phyloP scores from a whole-genome alignment of 2,797 vertebrate species.

The Chanos chanos region DNA sequence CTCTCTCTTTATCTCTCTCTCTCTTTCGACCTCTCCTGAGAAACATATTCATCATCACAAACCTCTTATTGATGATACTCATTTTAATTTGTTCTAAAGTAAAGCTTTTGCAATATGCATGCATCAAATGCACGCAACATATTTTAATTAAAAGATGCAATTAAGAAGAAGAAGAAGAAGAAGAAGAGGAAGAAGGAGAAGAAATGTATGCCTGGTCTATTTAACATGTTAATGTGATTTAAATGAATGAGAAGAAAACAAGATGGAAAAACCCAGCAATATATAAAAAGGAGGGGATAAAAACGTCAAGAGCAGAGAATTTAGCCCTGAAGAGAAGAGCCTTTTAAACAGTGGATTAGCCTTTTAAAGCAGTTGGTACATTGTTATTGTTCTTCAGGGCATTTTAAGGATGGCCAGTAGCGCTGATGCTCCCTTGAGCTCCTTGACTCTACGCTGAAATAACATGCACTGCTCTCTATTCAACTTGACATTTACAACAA shows the following conservation, averaged over 20 bases:
- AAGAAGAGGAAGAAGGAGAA: too few species aligned
- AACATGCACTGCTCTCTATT: conserved; percentile 2
- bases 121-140: conserved; percentile 16
- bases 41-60: conserved; percentile 27
- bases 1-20: not conserved
- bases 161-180: too few species aligned
- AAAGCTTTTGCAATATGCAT: conserved; percentile 20
- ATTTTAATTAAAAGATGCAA: conserved; percentile 46
- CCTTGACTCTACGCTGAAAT: conserved; percentile 19
- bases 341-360: conserved; percentile 10
- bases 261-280: conserved; percentile 29
- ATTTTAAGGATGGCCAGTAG: not conserved
- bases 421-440: not conserved
- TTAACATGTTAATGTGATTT: conserved; percentile 30
- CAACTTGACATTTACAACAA: conserved; percentile 26
- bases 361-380: conserved; percentile 22
- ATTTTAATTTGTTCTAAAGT: conserved; percentile 28
- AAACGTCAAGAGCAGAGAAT: conserved; percentile 1
- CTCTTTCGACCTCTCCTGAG: too few species aligned
- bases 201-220: conserved; percentile 22
- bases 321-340: not conserved
- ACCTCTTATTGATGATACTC: conserved; percentile 40
- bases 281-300: conserved; percentile 3
- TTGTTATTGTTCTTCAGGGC: conserved; percentile 12
- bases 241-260: conserved; percentile 29